Percentiles rank a stretch among this genome's conserved stretches.
These are phyloP conservation scores for Drosophila diplacantha DNA, from an alignment of 2,888 invertebrate species.

Conservation along the genomic window DNA sequence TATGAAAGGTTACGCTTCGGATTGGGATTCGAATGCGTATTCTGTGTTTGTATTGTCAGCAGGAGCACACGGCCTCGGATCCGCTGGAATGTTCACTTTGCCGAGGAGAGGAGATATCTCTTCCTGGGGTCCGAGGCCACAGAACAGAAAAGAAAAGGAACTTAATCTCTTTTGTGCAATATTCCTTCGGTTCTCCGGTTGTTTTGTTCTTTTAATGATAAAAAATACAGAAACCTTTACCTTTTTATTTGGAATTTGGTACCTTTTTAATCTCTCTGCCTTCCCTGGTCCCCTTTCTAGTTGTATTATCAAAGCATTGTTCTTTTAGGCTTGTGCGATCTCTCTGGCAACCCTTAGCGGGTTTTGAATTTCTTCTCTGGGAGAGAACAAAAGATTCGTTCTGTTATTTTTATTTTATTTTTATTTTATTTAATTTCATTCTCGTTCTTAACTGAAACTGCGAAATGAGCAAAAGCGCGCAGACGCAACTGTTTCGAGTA, in stretches of 20 bases:
- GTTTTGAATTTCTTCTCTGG: constrained; percentile 66
- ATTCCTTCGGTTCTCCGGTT: constrained; percentile 45
- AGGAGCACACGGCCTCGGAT: constrained; percentile 30
- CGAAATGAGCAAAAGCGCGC: constrained; percentile 64
- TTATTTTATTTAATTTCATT: constrained; percentile 13
- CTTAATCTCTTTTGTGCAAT: constrained; percentile 73
- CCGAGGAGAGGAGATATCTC: constrained; percentile 47
- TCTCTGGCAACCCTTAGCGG: constrained; percentile 50
- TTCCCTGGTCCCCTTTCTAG: constrained; percentile 21
- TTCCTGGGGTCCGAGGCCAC: constrained; percentile 28
- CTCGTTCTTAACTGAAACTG: constrained; percentile 48
- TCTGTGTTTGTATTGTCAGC: constrained; percentile 50
- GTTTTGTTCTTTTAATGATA: constrained; percentile 69
- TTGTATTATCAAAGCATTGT: constrained; percentile 67
- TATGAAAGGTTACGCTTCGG: constrained; percentile 72
- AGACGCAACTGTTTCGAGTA: constrained; percentile 62
- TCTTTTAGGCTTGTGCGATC: constrained; percentile 58
- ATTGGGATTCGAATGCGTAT: constrained; percentile 26
- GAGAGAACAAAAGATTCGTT: constrained; percentile 53
- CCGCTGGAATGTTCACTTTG: constrained; percentile 66
- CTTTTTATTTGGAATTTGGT: constrained; percentile 73
- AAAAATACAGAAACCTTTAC: constrained; percentile 66
- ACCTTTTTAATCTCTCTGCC: constrained; percentile 65
- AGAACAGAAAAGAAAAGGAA: constrained; percentile 49
- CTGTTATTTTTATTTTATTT: constrained; percentile 25